Conservation (phyloP, 2,113 vertebrate species). For the Donacobius atricapilla region DNA sequence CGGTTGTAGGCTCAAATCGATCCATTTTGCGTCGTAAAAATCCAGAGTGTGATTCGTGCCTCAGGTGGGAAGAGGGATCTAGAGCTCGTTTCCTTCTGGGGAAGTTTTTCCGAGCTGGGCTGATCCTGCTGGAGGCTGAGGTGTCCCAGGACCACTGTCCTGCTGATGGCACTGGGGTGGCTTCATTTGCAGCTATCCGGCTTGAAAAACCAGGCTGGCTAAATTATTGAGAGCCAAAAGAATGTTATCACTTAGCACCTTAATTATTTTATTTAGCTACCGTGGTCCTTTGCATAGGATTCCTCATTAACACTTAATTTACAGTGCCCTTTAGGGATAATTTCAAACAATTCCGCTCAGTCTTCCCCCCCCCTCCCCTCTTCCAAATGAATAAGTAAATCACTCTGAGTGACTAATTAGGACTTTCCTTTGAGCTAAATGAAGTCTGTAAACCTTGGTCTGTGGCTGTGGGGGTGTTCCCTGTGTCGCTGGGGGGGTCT, state of each 20-base stretch:
- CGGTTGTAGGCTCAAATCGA: not conserved
- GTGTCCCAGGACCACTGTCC: not conserved
- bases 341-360: conserved; percentile 60
- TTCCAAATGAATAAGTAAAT: conserved; percentile 56
- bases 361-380: not conserved
- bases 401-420: conserved; percentile 62
- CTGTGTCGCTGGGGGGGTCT: not conserved
- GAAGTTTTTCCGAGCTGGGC: not conserved
- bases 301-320: conserved; percentile 70
- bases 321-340: conserved; percentile 66
- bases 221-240: conserved; percentile 44
- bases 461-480: not conserved
- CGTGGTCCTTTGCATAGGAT: conserved; percentile 55
- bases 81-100: not conserved
- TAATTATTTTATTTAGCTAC: conserved; percentile 69
- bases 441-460: not conserved
- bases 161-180: not conserved
- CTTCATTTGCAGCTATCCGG: conserved; percentile 70
- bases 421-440: conserved; percentile 54
- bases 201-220: conserved; percentile 22
- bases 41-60: not conserved
- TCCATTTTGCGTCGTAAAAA: not conserved
- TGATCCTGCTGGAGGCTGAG: not conserved
- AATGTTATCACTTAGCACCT: conserved; percentile 59
- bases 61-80: not conserved